phyloP scores from a whole-genome alignment of 2,797 vertebrate genomes.

The Ataeniobius toweri region DNA sequence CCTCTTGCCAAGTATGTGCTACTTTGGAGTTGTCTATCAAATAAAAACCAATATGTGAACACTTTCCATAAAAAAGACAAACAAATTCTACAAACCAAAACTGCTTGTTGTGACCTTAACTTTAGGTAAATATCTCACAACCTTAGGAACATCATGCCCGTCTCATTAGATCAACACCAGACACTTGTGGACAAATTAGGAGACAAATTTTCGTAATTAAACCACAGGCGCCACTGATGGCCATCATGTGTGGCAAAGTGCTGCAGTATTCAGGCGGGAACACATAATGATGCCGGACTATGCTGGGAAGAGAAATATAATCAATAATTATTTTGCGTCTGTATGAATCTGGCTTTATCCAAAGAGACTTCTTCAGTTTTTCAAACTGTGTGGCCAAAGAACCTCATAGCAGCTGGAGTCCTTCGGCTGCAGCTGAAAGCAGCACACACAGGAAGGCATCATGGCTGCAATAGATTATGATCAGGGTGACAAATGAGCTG shows the following conservation, averaged over 20 bases:
- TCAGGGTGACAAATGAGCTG: conserved; percentile 66
- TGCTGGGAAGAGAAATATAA: conserved; percentile 49
- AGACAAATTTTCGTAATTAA: conserved; percentile 47
- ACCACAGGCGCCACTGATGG: conserved; percentile 27
- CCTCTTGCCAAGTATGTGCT: not conserved
- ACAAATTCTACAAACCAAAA: not conserved
- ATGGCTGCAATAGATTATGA: conserved; percentile 66
- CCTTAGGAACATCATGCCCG: conserved; percentile 10
- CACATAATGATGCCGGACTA: conserved; percentile 49
- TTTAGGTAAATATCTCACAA: not conserved
- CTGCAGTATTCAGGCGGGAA: conserved; percentile 36
- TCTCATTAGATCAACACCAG: conserved; percentile 35
- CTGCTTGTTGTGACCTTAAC: too few species aligned
- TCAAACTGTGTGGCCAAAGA: conserved; percentile 45
- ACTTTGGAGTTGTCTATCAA: not conserved
- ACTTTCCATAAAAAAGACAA: not conserved
- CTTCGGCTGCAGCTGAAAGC: conserved; percentile 36
- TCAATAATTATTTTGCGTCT: conserved; percentile 42
- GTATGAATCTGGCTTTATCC: conserved; percentile 35
- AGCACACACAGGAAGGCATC: conserved; percentile 56
- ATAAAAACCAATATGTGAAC: not conserved
- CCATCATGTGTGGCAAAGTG: conserved; percentile 40
- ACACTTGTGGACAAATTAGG: conserved; percentile 38
- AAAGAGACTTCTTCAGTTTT: conserved; percentile 13
- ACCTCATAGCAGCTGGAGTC: conserved; percentile 19